These are phyloP conservation scores for Popillia japonica DNA, from an alignment of 1,140 invertebrate genomes.

Conservation along the genomic window DNA sequence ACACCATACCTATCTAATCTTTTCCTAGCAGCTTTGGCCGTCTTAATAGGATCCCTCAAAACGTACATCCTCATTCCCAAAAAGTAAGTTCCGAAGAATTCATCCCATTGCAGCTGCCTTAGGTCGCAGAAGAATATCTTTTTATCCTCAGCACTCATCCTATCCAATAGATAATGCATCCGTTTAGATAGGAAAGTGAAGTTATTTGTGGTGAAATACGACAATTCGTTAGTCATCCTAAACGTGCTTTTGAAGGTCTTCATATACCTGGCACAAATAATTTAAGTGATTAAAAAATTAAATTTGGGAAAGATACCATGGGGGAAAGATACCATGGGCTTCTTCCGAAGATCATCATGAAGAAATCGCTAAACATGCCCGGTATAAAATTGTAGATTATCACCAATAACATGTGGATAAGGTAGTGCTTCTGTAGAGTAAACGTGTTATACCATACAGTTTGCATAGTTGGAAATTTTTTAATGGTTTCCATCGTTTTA, in stretches of 20 bases:
- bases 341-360: slow-evolving; percentile 43
- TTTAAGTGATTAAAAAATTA: neutral
- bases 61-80: slow-evolving; percentile 73
- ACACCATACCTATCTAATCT: slow-evolving; percentile 67
- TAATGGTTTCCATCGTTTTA: slow-evolving; percentile 41
- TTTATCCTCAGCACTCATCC: slow-evolving; percentile 68
- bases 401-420: slow-evolving; percentile 58
- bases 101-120: slow-evolving; percentile 71
- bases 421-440: slow-evolving; percentile 61
- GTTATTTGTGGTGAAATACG: slow-evolving; percentile 67
- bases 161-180: slow-evolving; percentile 66
- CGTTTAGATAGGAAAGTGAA: slow-evolving; percentile 77
- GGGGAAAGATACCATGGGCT: slow-evolving; percentile 45
- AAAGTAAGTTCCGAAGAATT: slow-evolving; percentile 72
- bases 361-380: slow-evolving; percentile 67
- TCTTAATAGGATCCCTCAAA: slow-evolving; percentile 75
- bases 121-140: slow-evolving; percentile 75
- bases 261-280: neutral
- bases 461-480: slow-evolving; percentile 47
- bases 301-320: slow-evolving; percentile 66
- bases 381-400: slow-evolving; percentile 69
- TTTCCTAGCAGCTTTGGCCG: slow-evolving; percentile 67
- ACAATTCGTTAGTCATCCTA: slow-evolving; percentile 78
- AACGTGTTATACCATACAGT: slow-evolving; percentile 62
- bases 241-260: slow-evolving; percentile 67